Percentiles rank a stretch among this genome's conserved stretches.
Evolutionary conservation across 2,797 vertebrate genomes (phyloP).

Genomic region (Notoglanidium macrostoma): DNA sequence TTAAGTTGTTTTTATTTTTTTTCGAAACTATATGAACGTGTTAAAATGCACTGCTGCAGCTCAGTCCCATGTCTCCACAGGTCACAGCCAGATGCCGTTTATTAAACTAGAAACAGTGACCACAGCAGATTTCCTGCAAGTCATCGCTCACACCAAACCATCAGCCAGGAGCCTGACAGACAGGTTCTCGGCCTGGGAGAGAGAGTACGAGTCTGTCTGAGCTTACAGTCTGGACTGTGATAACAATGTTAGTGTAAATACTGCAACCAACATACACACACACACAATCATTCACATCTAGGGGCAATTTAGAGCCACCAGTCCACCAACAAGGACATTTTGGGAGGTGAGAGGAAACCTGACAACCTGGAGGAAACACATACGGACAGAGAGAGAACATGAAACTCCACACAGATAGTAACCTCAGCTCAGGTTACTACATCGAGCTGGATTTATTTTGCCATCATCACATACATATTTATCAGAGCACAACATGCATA

Average conservation of each 20-base stretch:
- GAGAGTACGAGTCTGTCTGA: conserved; percentile 83
- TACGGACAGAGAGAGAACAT: not conserved
- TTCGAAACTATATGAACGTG: not conserved
- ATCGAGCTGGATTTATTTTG: not conserved
- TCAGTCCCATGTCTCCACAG: conserved; percentile 65
- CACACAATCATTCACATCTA: not conserved
- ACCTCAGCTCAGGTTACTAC: not conserved
- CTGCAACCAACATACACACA: not conserved
- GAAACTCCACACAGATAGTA: not conserved
- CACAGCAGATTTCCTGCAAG: conserved; percentile 86
- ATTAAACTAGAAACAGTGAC: conserved; percentile 85
- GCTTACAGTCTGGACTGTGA: not conserved
- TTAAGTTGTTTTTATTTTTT: conserved; percentile 17
- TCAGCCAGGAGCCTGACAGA: conserved; percentile 83
- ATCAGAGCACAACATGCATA: not conserved
- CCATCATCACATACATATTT: not conserved
- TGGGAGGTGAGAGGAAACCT: not conserved
- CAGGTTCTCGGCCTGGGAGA: conserved; percentile 87
- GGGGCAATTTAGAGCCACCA: not conserved
- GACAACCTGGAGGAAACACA: not conserved
- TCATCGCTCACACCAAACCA: conserved; percentile 87
- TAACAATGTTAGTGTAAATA: not conserved
- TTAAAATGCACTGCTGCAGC: conserved; percentile 22
- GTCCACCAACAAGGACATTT: not conserved
- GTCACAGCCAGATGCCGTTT: conserved; percentile 63